Evolutionary conservation across 2,797 vertebrate species (phyloP).

Genomic region (Garrulus glandarius): DNA sequence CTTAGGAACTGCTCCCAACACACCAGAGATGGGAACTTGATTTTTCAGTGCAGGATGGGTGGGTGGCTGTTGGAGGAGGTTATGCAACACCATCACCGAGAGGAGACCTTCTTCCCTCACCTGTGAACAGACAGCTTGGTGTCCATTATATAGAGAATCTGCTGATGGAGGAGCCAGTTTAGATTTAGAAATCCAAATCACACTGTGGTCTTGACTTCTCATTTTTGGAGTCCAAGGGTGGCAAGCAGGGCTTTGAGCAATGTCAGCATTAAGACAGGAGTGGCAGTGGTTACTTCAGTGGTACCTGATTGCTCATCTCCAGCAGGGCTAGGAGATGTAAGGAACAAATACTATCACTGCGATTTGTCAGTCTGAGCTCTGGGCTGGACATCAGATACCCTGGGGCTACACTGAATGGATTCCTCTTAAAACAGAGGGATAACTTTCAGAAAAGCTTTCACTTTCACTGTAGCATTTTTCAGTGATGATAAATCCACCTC

Average conservation of each 20-base stretch:
- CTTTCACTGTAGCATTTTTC: background rate
- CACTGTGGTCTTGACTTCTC: background rate
- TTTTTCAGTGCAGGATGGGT: background rate
- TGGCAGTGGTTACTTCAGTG: background rate
- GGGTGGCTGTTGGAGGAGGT: background rate
- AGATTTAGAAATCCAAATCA: background rate
- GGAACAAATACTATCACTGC: background rate
- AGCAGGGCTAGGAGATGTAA: background rate
- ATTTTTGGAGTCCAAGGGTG: background rate
- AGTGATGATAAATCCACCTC: background rate
- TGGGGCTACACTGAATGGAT: background rate
- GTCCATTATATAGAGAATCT: background rate
- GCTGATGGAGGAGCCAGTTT: background rate
- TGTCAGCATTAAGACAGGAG: background rate
- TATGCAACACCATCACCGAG: background rate
- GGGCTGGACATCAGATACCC: background rate
- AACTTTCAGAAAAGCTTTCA: background rate
- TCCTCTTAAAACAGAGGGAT: background rate
- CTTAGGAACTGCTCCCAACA: background rate
- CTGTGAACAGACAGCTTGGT: background rate
- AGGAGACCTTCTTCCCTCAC: background rate
- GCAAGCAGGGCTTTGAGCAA: background rate
- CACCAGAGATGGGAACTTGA: background rate
- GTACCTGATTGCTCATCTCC: background rate
- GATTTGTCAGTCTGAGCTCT: background rate